These are phyloP conservation scores for Thereva nobilitata DNA, from an alignment of 2,888 invertebrate species.

Conservation along the genomic window DNA sequence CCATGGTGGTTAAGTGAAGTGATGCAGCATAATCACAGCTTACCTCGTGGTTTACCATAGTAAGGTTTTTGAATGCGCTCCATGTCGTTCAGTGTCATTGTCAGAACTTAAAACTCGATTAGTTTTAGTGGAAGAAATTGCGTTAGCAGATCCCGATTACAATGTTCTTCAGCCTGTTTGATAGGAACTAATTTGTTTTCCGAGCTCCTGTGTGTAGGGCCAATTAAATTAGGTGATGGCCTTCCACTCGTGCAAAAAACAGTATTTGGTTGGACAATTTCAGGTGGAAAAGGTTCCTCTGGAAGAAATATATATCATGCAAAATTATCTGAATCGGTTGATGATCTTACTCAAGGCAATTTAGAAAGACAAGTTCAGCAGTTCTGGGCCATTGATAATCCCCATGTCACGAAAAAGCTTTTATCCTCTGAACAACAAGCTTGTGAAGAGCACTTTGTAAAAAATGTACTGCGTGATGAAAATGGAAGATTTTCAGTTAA, in stretches of 20 bases:
- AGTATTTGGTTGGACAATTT: not conserved
- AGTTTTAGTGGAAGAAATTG: no score
- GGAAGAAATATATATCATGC: not conserved
- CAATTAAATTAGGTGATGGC: not conserved
- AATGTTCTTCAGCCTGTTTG: not conserved
- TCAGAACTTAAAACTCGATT: no score
- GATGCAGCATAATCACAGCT: no score
- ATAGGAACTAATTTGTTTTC: slow-evolving; percentile 3
- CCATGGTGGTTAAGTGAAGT: not conserved
- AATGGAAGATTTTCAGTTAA: not conserved
- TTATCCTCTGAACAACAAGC: not conserved
- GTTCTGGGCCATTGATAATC: not conserved
- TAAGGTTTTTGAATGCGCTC: no score
- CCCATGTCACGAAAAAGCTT: not conserved
- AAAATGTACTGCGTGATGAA: not conserved
- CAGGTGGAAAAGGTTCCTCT: not conserved
- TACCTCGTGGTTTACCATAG: no score
- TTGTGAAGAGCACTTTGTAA: not conserved
- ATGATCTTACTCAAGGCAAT: not conserved
- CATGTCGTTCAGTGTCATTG: no score
- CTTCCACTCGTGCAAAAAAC: not conserved
- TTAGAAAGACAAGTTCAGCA: not conserved
- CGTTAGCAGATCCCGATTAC: not conserved
- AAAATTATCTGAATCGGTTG: not conserved
- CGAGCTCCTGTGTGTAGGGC: not conserved